Evolutionary conservation across 2,888 invertebrate genomes (phyloP).

Genomic region (Odontocolon sp.): DNA sequence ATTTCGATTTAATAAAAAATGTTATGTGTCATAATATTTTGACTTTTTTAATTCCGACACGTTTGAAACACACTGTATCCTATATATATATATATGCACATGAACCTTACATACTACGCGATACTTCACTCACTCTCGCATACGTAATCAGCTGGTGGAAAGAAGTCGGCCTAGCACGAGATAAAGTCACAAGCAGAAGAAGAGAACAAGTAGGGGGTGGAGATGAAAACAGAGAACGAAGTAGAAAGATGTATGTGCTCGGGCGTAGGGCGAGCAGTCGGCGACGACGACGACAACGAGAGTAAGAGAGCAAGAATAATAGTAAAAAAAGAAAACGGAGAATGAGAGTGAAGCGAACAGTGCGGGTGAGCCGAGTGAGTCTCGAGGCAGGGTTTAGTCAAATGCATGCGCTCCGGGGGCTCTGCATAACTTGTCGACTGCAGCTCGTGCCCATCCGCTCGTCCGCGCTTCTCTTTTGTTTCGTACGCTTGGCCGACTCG

Average conservation of each 20-base stretch:
- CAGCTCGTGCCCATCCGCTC: slow-evolving; percentile 63
- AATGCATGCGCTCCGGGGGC: slow-evolving; percentile 70
- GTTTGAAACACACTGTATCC: slow-evolving; percentile 3
- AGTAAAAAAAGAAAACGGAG: slow-evolving; percentile 13
- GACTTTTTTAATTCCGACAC: neutral
- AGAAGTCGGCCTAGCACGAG: slow-evolving; percentile 69
- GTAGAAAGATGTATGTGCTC: slow-evolving; percentile 13
- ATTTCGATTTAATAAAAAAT: neutral
- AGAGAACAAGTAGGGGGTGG: slow-evolving; percentile 1
- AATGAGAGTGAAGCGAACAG: slow-evolving; percentile 34
- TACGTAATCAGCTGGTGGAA: slow-evolving; percentile 74
- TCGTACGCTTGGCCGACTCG: slow-evolving; percentile 68
- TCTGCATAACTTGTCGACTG: slow-evolving; percentile 77
- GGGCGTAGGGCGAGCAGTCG: slow-evolving; percentile 20
- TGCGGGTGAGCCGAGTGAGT: slow-evolving; percentile 61
- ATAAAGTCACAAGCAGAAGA: slow-evolving; percentile 70
- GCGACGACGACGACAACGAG: slow-evolving; percentile 37
- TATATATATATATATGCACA: slow-evolving; percentile 5
- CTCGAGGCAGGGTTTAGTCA: slow-evolving; percentile 73
- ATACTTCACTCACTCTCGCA: slow-evolving; percentile 65
- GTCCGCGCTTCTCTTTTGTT: slow-evolving; percentile 70
- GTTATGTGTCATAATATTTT: neutral
- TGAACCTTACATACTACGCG: slow-evolving; percentile 6
- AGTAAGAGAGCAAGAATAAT: slow-evolving; percentile 47
- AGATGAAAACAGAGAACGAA: slow-evolving; percentile 41